phyloP scores from a whole-genome alignment of 1,140 invertebrate genomes.

The Anagrus nilaparvatae region DNA sequence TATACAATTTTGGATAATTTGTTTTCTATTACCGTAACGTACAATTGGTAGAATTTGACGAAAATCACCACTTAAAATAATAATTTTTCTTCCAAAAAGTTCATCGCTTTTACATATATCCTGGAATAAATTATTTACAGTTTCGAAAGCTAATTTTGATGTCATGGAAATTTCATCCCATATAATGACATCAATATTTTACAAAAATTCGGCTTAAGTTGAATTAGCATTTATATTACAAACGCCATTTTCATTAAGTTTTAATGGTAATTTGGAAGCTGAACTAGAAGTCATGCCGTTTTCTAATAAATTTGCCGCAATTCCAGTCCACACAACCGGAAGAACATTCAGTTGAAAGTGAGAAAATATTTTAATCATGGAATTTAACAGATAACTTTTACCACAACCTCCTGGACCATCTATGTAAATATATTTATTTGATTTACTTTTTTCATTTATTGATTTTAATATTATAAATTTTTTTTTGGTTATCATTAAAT shows the following conservation, averaged over 20 bases:
- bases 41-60: slow-evolving; percentile 12
- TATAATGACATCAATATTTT: slow-evolving; percentile 9
- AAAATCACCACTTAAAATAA: slow-evolving; percentile 10
- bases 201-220: slow-evolving; percentile 5
- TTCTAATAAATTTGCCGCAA: slow-evolving; percentile 24
- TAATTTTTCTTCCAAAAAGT: slow-evolving; percentile 12
- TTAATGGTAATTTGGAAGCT: slow-evolving; percentile 22
- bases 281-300: slow-evolving; percentile 23
- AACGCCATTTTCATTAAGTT: slow-evolving; percentile 8
- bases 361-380: slow-evolving; percentile 12
- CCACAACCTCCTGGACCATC: slow-evolving; percentile 23
- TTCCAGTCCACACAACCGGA: slow-evolving; percentile 25
- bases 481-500: background rate
- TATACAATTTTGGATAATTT: slow-evolving; percentile 8
- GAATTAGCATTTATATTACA: slow-evolving; percentile 12
- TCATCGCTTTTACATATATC: slow-evolving; percentile 9
- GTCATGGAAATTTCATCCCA: slow-evolving; percentile 15
- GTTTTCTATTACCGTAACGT: slow-evolving; percentile 1
- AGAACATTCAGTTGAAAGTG: slow-evolving; percentile 4
- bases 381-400: slow-evolving; percentile 23
- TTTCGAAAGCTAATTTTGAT: slow-evolving; percentile 10
- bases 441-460: background rate
- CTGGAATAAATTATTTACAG: slow-evolving; percentile 7
- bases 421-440: slow-evolving; percentile 16
- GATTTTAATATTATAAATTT: background rate